Evolutionary conservation across 1,140 invertebrate species (phyloP).

Genomic region (Metopolophium dirhodum): DNA sequence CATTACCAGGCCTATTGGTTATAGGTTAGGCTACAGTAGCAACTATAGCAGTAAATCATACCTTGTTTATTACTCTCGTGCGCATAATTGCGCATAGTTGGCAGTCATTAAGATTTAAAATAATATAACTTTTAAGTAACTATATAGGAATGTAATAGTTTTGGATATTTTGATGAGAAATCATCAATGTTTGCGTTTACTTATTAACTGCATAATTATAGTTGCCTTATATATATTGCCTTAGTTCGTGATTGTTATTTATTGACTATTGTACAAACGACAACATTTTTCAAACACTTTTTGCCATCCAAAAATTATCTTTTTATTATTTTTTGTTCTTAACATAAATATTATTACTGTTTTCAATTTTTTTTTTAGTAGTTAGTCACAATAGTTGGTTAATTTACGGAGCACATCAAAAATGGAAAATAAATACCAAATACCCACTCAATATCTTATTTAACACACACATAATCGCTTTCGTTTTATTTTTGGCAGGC

Average conservation of each 20-base stretch:
- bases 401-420: too few relatives aligned
- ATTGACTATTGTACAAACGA: neutral
- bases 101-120: neutral
- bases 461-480: neutral
- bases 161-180: neutral
- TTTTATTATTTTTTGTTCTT: neutral
- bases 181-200: neutral
- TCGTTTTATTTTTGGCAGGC: neutral
- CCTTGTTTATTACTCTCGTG: neutral
- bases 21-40: neutral
- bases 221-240: too few relatives aligned
- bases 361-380: neutral
- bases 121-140: neutral
- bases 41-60: neutral
- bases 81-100: neutral
- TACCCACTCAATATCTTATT: neutral
- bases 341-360: neutral
- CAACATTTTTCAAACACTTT: neutral
- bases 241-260: neutral
- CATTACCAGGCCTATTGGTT: neutral
- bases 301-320: neutral
- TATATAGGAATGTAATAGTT: neutral
- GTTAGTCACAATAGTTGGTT: too few relatives aligned
- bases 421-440: neutral
- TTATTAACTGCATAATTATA: too few relatives aligned